Base-by-base conservation (phyloP, 2,888 invertebrate genomes). In the Colostygia pectinataria region DNA sequence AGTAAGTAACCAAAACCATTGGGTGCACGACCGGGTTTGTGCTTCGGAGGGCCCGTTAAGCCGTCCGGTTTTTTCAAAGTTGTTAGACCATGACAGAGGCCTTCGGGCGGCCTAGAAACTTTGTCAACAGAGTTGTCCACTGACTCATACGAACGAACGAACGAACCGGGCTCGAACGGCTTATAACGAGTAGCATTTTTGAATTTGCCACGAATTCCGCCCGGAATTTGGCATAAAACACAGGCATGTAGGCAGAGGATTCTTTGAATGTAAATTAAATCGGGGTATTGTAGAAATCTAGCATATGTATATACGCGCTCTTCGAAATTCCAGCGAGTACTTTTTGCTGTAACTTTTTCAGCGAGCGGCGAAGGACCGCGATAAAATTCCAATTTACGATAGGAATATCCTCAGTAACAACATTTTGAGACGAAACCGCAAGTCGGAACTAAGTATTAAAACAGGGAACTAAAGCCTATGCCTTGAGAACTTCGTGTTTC, bases 331-430 rank as follows among this genome's bases (percentile, higher is more conserved):
- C 12, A 23, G n/a, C 32, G 29, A 33, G 37, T 13, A 44, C 50
- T 50, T 61, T 65, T 62, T 54, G 56, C 51, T 57, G 56, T 45
- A 53, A 50, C 50, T 54, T 51, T 58, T 44, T 33, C 37, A 29
- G 33, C 25, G 25, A 36, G 27, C 46, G 48, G 50, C 51, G 49
- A 52, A 46, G 45, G 47, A 49, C 48, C 41, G 29, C 37, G 52
- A 59, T 56, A 57, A 59, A 61, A 57, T 52, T 60, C 57, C 44
- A 56, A 61, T 64, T 62, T 56, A 55, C 52, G 23, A 41, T 32
- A 28, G 47, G n/a, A 59, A 59, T 48, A 51, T 49, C 48, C 47
- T 27, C 28, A 24, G 40, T 46, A 46, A 57, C 52, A 53, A 56
- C 55, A 34, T 46, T 53, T 51, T 49, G 43, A 53, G 27, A 49